Evolutionary conservation across 2,113 vertebrate genomes (phyloP).

Genomic region (Glaucidium brasilianum): DNA sequence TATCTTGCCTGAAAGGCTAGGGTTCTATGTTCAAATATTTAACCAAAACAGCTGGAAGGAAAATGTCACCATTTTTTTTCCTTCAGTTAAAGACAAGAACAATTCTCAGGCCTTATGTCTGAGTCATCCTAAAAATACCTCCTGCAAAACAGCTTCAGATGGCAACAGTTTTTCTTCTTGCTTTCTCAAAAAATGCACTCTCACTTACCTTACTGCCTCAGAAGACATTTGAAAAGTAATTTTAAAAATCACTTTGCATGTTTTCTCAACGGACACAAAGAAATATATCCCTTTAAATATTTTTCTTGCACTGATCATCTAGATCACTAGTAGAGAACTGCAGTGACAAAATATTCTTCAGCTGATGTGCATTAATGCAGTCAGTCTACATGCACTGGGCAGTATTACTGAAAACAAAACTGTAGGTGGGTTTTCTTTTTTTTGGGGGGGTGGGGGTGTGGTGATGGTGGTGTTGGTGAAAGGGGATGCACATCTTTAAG

Average conservation of each 20-base stretch:
- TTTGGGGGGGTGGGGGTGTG: no score
- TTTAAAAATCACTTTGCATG: neutral
- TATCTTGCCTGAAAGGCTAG: neutral
- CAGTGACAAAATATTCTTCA: neutral
- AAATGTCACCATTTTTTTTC: neutral
- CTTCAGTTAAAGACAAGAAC: neutral
- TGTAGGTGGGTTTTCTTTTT: neutral
- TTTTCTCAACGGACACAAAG: neutral
- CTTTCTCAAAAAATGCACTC: neutral
- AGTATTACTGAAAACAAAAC: neutral
- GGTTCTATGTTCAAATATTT: neutral
- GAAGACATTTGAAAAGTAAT: neutral
- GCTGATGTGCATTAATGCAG: neutral
- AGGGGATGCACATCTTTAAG: neutral
- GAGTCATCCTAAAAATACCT: slow-evolving; percentile 44
- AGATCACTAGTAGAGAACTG: neutral
- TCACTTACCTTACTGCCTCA: neutral
- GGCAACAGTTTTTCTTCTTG: neutral
- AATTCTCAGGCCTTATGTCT: neutral
- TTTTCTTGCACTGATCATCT: neutral
- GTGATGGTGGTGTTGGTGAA: no score
- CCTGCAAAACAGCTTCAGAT: slow-evolving; percentile 15
- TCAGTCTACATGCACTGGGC: neutral
- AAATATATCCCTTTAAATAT: neutral
- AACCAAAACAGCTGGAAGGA: slow-evolving; percentile 4